Evolutionary conservation across 2,113 vertebrate species (phyloP).

Genomic region (Brachirus orientalis): DNA sequence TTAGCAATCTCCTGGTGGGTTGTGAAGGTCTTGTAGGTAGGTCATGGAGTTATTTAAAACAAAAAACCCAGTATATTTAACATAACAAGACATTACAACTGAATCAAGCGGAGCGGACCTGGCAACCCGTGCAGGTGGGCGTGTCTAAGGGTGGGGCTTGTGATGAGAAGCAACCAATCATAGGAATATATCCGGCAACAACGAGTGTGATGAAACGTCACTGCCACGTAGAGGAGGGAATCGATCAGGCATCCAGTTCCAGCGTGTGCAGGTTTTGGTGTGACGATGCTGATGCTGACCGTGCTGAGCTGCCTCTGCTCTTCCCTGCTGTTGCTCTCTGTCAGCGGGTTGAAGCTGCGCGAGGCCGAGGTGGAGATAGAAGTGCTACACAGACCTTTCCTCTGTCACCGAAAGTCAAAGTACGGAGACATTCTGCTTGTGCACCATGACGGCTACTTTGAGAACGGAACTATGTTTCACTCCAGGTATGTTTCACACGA

Average conservation of each 20-base stretch:
- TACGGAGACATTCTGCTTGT: constrained; percentile 90
- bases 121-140: not conserved
- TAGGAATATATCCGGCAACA: constrained; percentile 26
- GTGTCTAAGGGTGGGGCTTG: constrained; percentile 39
- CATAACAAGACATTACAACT: too few species aligned
- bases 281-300: constrained; percentile 69
- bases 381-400: constrained; percentile 88
- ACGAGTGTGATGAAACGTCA: constrained; percentile 25
- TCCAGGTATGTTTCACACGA: constrained; percentile 82
- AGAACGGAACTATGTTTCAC: constrained; percentile 89
- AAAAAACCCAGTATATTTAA: too few species aligned
- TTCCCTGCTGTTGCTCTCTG: constrained; percentile 56
- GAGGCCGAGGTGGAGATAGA: constrained; percentile 88
- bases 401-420: constrained; percentile 89
- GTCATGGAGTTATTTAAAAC: too few species aligned
- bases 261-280: not conserved
- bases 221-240: constrained; percentile 72
- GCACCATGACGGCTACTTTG: constrained; percentile 87
- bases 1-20: too few species aligned
- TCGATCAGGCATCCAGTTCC: not conserved
- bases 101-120: too few species aligned
- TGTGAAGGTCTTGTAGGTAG: too few species aligned
- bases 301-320: constrained; percentile 66
- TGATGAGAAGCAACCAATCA: constrained; percentile 51
- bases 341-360: constrained; percentile 83